Evolutionary conservation across 2,113 vertebrate genomes (phyloP), one percentile per base, ranked within the genome.

Genomic region (Clarias macrocephalus): DNA sequence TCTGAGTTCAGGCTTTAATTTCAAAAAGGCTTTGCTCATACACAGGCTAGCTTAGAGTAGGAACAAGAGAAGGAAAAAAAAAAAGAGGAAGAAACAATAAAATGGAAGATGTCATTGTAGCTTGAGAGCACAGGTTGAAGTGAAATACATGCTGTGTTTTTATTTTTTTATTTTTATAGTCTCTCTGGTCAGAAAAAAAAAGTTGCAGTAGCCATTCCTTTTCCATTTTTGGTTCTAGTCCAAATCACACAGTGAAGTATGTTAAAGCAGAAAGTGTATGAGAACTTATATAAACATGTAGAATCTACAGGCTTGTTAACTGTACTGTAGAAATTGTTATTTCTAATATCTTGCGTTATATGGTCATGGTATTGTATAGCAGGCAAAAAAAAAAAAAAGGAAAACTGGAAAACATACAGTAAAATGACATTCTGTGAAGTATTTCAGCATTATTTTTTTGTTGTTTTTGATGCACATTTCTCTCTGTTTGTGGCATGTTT

Each of bases 1-100:
- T 48, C 81, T 68, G 82, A 89, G 88, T 91, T 93, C 90, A 89
- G 90, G 87, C 89, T 93, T 92, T 92, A 91, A 93, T 93, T 92
- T 90, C 91, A 89, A 91, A 82, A 83, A 87, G 87, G 88, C 83
- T 89, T 89, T 57, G 90, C 89, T 86, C 83, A 88, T 79, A 37
- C 80, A 82, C 54, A 81, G 87, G 86, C 88, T 25, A 28, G 76
- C 91, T 84, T 82, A 82, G 91, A 89, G 82, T 87, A 75, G 8
- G 37, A 48, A 76, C 68, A 30, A n/a, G n/a, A 85, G 54, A 48
- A 42, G 57, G 85, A 88, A 89, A 88, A 2, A 70, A n/a, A 60
- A n/a, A 33, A 33, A 33, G 18, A 75, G 68, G 59, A 80, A 83
- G 9, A 59, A 75, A 79, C 60, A 85, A 73, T 79, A 83, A 68